Percentiles rank a stretch among this genome's conserved stretches.
Conservation (phyloP, 1,140 invertebrate species). For the Bombyx mandarina region DNA sequence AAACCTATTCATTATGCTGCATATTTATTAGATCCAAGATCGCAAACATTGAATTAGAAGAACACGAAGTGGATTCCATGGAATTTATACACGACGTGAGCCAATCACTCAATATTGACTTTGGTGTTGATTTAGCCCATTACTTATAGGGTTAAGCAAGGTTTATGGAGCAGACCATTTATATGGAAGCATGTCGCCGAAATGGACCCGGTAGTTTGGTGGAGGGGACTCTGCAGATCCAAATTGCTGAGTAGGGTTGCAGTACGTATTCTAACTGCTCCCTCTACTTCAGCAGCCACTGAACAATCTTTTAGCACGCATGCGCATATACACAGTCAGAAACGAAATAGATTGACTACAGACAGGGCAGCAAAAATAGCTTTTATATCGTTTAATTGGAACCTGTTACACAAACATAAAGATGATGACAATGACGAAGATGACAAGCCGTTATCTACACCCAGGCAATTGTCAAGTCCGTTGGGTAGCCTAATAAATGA, state of each 20-base stretch:
- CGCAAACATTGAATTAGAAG: slow-evolving; percentile 14
- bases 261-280: slow-evolving; percentile 18
- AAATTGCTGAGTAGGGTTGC: slow-evolving; percentile 18
- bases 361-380: slow-evolving; percentile 21
- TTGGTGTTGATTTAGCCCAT: too few species aligned
- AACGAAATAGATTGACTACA: slow-evolving; percentile 20
- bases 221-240: slow-evolving; percentile 19
- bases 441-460: too few species aligned
- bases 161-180: too few species aligned
- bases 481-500: too few species aligned
- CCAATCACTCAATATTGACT: too few species aligned
- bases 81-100: slow-evolving; percentile 19
- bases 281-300: slow-evolving; percentile 21
- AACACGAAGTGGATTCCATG: slow-evolving; percentile 18
- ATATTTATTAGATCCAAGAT: slow-evolving; percentile 18
- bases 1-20: slow-evolving; percentile 23
- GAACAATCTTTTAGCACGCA: slow-evolving; percentile 19
- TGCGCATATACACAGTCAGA: slow-evolving; percentile 14
- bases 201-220: slow-evolving; percentile 18
- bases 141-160: too few species aligned
- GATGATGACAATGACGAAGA: too few species aligned
- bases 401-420: slow-evolving; percentile 13
- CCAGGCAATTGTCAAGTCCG: too few species aligned
- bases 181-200: slow-evolving; percentile 5
- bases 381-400: slow-evolving; percentile 24